phyloP scores from a whole-genome alignment of 2,797 vertebrate genomes.

The Oreochromis grahami region DNA sequence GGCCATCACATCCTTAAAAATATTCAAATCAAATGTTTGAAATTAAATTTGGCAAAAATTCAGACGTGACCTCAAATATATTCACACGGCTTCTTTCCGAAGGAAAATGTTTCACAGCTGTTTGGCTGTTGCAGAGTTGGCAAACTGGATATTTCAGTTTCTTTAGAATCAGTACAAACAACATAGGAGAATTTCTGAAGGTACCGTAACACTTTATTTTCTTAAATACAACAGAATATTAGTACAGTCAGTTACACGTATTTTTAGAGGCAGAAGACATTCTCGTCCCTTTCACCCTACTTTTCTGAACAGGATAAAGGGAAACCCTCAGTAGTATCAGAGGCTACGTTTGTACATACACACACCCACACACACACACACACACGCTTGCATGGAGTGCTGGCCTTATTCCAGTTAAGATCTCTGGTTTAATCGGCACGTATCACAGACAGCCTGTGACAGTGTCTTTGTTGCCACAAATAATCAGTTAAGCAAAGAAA shows the following conservation, averaged over 20 bases:
- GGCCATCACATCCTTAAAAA: background rate
- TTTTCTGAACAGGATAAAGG: slow-evolving; percentile 36
- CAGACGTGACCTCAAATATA: background rate
- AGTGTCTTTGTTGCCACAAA: background rate
- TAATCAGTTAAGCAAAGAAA: background rate
- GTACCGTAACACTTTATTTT: slow-evolving; percentile 71
- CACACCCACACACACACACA: background rate
- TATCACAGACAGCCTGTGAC: background rate
- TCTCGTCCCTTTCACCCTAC: slow-evolving; percentile 47
- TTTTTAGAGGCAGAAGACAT: slow-evolving; percentile 60
- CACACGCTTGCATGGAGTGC: background rate
- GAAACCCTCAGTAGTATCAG: slow-evolving; percentile 40
- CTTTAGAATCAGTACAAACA: background rate
- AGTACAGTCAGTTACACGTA: slow-evolving; percentile 74
- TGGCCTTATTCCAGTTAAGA: slow-evolving; percentile 13
- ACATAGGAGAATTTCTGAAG: background rate
- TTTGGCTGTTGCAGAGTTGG: rapidly evolving
- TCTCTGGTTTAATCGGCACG: background rate
- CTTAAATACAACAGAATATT: slow-evolving; percentile 76
- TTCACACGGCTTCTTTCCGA: background rate
- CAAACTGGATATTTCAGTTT: background rate
- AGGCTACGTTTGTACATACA: slow-evolving; percentile 39
- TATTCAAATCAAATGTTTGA: background rate
- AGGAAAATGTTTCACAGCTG: background rate
- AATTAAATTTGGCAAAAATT: background rate